Percentiles rank a stretch among this genome's conserved stretches.
phyloP scores from a whole-genome alignment of 2,888 invertebrate genomes.

The Luffia ferchaultella region DNA sequence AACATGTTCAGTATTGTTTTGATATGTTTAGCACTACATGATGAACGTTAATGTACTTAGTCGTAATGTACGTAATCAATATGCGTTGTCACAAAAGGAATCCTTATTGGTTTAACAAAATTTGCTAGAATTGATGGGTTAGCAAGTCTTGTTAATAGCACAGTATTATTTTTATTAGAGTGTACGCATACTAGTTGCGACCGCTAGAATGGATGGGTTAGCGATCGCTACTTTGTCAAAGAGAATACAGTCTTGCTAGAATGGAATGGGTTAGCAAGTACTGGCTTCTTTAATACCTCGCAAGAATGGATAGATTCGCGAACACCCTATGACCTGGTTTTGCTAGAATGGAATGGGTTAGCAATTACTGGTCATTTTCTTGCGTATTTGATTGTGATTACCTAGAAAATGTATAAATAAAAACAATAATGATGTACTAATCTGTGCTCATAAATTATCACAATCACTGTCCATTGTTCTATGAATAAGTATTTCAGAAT shows the following conservation, averaged over 20 bases:
- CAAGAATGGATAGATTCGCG: not conserved
- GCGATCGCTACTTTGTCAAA: not conserved
- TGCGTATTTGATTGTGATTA: too few relatives aligned
- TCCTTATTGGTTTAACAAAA: not conserved
- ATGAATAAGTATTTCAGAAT: too few relatives aligned
- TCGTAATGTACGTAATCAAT: not conserved
- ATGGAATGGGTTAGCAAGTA: not conserved
- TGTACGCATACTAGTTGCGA: not conserved
- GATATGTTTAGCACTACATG: too few relatives aligned
- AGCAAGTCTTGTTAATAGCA: not conserved
- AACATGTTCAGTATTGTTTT: not conserved
- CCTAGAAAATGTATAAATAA: too few relatives aligned
- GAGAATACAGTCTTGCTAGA: not conserved
- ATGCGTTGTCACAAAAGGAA: not conserved
- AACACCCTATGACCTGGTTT: not conserved
- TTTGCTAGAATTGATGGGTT: not conserved
- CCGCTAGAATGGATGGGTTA: not conserved
- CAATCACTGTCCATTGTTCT: too few relatives aligned
- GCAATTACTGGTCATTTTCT: not conserved
- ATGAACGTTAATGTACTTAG: too few relatives aligned
- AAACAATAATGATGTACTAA: too few relatives aligned
- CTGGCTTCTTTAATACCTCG: not conserved
- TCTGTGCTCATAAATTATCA: too few relatives aligned
- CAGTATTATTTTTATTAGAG: not conserved
- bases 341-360: not conserved